Evolutionary conservation across 2,113 vertebrate species (phyloP).

Genomic region (Pseudopodoces humilis): DNA sequence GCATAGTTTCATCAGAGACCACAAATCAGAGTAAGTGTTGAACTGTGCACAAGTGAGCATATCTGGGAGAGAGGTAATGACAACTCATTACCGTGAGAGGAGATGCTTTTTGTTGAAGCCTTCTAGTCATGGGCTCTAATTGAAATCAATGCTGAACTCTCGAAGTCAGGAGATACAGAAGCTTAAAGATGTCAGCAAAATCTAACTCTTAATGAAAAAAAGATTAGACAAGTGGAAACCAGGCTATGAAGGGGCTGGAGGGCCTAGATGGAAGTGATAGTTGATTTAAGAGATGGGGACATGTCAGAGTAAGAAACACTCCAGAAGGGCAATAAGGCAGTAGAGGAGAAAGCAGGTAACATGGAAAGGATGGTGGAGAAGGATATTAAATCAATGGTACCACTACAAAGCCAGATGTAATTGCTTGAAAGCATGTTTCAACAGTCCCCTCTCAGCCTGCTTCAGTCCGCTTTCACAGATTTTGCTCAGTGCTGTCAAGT

Average conservation of each 20-base stretch:
- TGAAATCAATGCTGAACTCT: slow-evolving; percentile 7
- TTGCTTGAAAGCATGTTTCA: background rate
- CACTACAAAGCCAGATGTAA: background rate
- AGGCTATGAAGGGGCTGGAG: background rate
- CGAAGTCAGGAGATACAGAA: background rate
- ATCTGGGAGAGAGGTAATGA: background rate
- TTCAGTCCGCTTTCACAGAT: background rate
- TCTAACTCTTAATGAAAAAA: slow-evolving; percentile 20
- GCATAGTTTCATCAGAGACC: background rate
- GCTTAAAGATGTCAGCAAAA: background rate
- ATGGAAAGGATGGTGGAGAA: background rate
- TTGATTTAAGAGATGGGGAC: slow-evolving; percentile 13
- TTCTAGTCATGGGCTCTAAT: background rate
- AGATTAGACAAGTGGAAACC: slow-evolving; percentile 27
- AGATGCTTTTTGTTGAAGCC: background rate
- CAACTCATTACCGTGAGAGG: background rate
- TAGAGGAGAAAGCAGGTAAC: background rate
- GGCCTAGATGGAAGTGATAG: background rate
- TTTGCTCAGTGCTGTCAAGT: background rate
- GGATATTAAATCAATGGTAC: background rate
- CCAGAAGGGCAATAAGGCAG: background rate
- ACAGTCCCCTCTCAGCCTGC: background rate
- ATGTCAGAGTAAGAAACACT: background rate
- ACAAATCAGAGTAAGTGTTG: background rate
- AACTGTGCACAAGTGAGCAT: background rate